Conservation (phyloP, 2,113 vertebrate species). For the Platysteira castanea region DNA sequence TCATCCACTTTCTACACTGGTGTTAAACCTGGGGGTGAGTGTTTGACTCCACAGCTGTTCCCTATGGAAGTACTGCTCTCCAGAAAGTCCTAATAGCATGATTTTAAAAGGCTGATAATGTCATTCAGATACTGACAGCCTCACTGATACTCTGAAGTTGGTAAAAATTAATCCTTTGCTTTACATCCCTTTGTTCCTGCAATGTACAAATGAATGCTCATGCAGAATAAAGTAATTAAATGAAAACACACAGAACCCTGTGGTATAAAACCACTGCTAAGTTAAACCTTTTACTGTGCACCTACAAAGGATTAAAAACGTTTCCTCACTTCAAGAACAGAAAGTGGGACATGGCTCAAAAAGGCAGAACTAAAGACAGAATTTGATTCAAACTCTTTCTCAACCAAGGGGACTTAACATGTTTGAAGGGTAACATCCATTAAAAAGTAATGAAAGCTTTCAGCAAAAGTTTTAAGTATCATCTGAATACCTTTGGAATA, state of each 20-base stretch:
- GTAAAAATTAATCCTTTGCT: neutral
- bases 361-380: neutral
- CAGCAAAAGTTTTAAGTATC: neutral
- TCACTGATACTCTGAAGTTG: neutral
- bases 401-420: neutral
- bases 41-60: neutral
- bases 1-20: neutral
- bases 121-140: neutral
- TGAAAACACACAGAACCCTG: neutral
- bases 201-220: neutral
- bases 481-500: neutral
- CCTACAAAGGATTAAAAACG: neutral
- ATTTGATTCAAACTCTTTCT: neutral
- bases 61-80: neutral
- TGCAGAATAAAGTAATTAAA: neutral
- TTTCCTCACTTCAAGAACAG: neutral
- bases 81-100: neutral
- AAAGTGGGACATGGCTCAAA: neutral
- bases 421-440: neutral
- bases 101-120: neutral
- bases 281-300: neutral
- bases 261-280: neutral
- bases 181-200: neutral
- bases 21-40: neutral
- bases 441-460: constrained; percentile 2